A percentile compares a stretch with the other conserved stretches of the same genome.
Evolutionary conservation across 2,797 vertebrate species (phyloP).

Genomic region (Menidia menidia): DNA sequence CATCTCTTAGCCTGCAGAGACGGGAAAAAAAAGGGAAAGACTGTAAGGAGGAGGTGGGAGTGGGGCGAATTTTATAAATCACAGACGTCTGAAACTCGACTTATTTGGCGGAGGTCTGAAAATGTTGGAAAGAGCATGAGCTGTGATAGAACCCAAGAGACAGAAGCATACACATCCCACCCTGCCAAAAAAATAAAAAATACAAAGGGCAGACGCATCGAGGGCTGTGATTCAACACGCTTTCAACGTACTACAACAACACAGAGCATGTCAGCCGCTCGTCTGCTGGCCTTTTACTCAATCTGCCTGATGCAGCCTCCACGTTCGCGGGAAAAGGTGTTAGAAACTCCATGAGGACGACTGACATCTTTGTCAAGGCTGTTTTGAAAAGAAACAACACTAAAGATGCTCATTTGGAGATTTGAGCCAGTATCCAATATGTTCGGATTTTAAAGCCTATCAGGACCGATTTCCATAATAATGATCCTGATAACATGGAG

Average conservation of each 20-base stretch:
- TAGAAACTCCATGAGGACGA: slow-evolving; percentile 21
- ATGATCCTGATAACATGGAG: neutral
- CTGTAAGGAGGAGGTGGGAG: slow-evolving; percentile 29
- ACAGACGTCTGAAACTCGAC: slow-evolving; percentile 47
- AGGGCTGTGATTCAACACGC: slow-evolving; percentile 44
- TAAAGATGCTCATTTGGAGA: neutral
- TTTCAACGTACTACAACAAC: slow-evolving; percentile 38
- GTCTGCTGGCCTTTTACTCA: slow-evolving; percentile 35
- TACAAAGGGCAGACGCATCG: slow-evolving; percentile 30
- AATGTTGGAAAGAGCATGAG: slow-evolving; percentile 22
- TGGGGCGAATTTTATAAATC: slow-evolving; percentile 61
- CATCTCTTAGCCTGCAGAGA: slow-evolving; percentile 79
- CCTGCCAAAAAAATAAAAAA: slow-evolving; percentile 42
- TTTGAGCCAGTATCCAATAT: slow-evolving; percentile 1
- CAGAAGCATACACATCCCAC: slow-evolving; percentile 21
- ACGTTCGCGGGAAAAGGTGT: slow-evolving; percentile 18
- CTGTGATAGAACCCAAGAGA: slow-evolving; percentile 24
- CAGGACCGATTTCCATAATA: neutral
- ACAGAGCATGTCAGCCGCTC: slow-evolving; percentile 16
- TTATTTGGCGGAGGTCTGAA: slow-evolving; percentile 68
- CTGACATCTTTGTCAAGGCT: slow-evolving; percentile 33
- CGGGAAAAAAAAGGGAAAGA: slow-evolving; percentile 65
- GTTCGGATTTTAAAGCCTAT: neutral
- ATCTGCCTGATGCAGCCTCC: slow-evolving; percentile 29
- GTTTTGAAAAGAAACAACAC: neutral